Percentiles rank a stretch among this genome's conserved stretches.
These are phyloP conservation scores for Pavo muticus DNA, from an alignment of 2,113 vertebrate species.

Conservation along the genomic window DNA sequence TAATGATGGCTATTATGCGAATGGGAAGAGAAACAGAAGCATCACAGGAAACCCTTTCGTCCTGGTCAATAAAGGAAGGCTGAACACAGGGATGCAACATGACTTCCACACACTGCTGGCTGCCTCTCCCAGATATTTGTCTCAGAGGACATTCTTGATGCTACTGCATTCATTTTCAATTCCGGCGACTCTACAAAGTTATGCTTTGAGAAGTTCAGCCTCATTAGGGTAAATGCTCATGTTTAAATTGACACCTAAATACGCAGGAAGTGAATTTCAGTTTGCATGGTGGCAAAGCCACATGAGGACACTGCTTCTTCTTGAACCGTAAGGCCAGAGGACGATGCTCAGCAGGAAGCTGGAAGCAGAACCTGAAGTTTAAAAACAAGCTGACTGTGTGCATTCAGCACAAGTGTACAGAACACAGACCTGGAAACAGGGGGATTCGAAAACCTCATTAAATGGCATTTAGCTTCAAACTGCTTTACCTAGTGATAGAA, in stretches of 20 bases:
- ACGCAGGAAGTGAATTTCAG: not conserved
- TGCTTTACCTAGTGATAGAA: not conserved
- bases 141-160: not conserved
- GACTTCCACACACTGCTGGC: not conserved
- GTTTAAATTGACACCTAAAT: not conserved
- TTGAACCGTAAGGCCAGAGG: not conserved
- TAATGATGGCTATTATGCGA: not conserved
- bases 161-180: not conserved
- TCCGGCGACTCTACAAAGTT: not conserved
- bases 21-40: not conserved
- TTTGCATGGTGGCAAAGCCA: not conserved
- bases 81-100: not conserved
- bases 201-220: not conserved
- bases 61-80: not conserved
- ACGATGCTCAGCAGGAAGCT: not conserved
- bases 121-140: not conserved
- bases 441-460: not conserved
- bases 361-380: not conserved
- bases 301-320: not conserved
- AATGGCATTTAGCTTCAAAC: not conserved
- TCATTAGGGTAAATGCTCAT: not conserved
- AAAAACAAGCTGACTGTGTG: rapidly evolving
- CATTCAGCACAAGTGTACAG: not conserved
- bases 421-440: not conserved
- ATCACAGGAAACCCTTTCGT: not conserved